Percentiles rank a stretch among this genome's conserved stretches.
Evolutionary conservation across 2,797 vertebrate species (phyloP).

Genomic region (Glossophaga mutica): DNA sequence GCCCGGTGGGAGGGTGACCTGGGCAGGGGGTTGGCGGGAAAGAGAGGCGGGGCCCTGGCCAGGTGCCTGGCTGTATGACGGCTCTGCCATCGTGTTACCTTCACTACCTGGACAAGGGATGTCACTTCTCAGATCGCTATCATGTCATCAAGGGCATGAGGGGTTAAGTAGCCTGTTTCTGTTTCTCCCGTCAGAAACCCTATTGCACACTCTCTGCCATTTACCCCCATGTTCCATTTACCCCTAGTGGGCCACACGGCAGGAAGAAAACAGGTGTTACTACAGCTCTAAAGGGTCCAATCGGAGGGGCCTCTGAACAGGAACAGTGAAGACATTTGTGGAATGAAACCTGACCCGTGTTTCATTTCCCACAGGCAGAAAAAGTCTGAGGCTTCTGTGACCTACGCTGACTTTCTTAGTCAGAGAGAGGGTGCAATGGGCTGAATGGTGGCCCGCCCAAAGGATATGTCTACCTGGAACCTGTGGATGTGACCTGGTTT

Average conservation of each 20-base stretch:
- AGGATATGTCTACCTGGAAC: background rate
- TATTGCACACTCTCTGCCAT: background rate
- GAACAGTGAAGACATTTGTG: background rate
- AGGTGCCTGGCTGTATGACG: background rate
- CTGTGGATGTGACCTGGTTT: background rate
- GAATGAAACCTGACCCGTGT: background rate
- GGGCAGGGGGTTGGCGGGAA: background rate
- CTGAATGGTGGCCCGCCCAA: background rate
- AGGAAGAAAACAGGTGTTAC: background rate
- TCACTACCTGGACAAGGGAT: too few species aligned
- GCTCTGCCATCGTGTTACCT: background rate
- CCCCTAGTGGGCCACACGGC: background rate
- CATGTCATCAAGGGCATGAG: background rate
- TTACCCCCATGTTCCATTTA: too few species aligned
- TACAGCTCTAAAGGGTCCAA: background rate
- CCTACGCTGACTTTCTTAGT: background rate
- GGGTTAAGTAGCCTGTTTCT: background rate
- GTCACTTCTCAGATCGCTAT: background rate
- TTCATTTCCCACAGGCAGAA: background rate
- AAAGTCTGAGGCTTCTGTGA: background rate
- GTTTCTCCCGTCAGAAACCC: background rate
- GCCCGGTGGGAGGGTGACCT: background rate
- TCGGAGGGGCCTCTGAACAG: background rate
- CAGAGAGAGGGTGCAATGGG: background rate
- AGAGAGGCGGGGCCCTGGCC: background rate